Conservation (phyloP, 2,888 invertebrate genomes). For the Alloscopus bannaensis region DNA sequence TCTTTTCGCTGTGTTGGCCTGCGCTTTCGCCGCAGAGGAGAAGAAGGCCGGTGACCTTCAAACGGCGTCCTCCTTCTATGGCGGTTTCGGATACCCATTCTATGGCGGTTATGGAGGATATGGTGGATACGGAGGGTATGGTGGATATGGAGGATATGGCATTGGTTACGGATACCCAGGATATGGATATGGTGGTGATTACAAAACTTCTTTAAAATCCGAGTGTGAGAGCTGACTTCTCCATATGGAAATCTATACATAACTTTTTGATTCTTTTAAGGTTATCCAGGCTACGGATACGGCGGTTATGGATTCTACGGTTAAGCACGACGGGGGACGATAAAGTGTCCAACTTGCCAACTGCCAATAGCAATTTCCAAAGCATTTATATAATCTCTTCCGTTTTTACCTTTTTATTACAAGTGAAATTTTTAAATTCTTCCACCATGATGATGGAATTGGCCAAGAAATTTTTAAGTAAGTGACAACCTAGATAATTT, state of each 20-base stretch:
- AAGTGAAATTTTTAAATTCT: not conserved
- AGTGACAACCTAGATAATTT: not conserved
- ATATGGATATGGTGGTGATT: constrained; percentile 32
- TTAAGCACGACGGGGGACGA: constrained; percentile 32
- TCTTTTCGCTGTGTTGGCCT: constrained; percentile 65
- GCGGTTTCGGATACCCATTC: constrained; percentile 60
- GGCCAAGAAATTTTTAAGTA: not conserved
- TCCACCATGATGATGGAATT: not conserved
- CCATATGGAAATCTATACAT: too few species aligned
- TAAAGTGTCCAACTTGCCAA: constrained; percentile 29
- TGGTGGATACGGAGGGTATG: constrained; percentile 63
- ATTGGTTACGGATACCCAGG: constrained; percentile 43
- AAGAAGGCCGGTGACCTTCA: constrained; percentile 71
- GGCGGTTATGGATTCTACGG: constrained; percentile 71
- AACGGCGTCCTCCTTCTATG: constrained; percentile 69
- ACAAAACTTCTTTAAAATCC: not conserved
- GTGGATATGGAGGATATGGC: constrained; percentile 59
- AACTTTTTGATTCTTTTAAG: constrained; percentile 20
- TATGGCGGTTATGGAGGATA: constrained; percentile 21
- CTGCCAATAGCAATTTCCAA: constrained; percentile 59
- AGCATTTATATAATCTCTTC: constrained; percentile 41
- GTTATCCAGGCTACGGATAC: constrained; percentile 29
- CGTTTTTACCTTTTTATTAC: not conserved
- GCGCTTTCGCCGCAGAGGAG: constrained; percentile 54
- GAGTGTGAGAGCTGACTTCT: too few species aligned